Evolutionary conservation across 2,888 invertebrate genomes (phyloP), one percentile per base, ranked within the genome.

Genomic region (Panorpa germanica): DNA sequence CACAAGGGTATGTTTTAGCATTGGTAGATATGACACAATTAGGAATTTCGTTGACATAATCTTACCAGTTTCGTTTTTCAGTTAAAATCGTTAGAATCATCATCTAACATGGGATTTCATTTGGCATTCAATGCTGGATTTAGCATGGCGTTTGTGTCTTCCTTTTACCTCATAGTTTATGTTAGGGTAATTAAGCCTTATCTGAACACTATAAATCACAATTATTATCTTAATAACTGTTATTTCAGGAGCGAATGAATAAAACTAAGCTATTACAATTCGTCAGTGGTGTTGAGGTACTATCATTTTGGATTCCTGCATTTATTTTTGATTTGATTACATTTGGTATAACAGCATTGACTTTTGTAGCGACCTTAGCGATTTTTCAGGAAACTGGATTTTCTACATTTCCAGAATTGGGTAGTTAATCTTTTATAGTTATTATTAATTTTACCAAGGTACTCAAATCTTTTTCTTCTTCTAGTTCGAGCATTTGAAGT

Each of bases 41-140:
- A n/a, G n/a, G n/a, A n/a, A n/a, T n/a, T n/a, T n/a, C n/a, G n/a
- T n/a, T n/a, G 13, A 26, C 31, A 2, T 21, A 4, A 21, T 21
- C 4, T n/a, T 12, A 8, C 12, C 14, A 8, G 2, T 2, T 23
- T 23, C 4, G 8, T 4, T 8, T 5, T 24, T 24, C 35, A 52
- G 50, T 37, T 53, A 13, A 42, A 40, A 8, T 43, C 45, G 39
- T 32, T 54, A n/a, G 29, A 39, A 13, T 43, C 38, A 32, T 50
- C 48, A 5, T 48, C 50, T 34, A 53, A 45, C 21, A 45, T 53
- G 41, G 61, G 59, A 22, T 61, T 65, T 50, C 65, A 70, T 45
- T 44, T 71, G 6, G 64, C 74, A 0, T 66, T 70, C 39, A 70
- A 69, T 34, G 57, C 78, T 28, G 68, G 70, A 2, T 73, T 71